A percentile compares a stretch with the other conserved stretches of the same genome.
Conservation (phyloP, 2,888 invertebrate species). For the Rhorus exstirpatorius region DNA sequence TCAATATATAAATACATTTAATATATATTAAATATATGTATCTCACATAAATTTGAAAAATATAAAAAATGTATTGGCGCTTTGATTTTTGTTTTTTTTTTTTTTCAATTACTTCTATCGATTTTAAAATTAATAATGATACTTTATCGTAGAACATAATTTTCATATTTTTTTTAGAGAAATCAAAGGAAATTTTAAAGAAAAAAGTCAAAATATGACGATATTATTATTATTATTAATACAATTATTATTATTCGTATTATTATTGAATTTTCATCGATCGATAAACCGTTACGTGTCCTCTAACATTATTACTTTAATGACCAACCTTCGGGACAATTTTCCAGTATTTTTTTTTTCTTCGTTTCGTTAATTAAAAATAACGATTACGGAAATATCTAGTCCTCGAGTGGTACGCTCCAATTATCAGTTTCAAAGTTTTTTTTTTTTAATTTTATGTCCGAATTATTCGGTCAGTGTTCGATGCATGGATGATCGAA, state of each 20-base stretch:
- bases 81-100: too few relatives aligned
- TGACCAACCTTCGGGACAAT: slow-evolving; percentile 34
- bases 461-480: slow-evolving; percentile 47
- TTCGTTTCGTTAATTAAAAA: neutral
- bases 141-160: too few relatives aligned
- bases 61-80: too few relatives aligned
- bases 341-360: neutral
- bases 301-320: slow-evolving; percentile 10
- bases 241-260: too few relatives aligned
- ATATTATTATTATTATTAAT: too few relatives aligned
- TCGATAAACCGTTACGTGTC: slow-evolving; percentile 19
- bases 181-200: too few relatives aligned
- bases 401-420: slow-evolving; percentile 47
- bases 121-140: too few relatives aligned
- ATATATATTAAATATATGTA: too few relatives aligned
- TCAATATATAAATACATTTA: too few relatives aligned
- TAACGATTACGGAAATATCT: slow-evolving; percentile 40
- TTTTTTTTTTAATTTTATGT: slow-evolving; percentile 11
- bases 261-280: neutral
- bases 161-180: neutral
- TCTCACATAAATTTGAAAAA: too few relatives aligned
- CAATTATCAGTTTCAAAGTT: slow-evolving; percentile 49
- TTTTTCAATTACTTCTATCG: too few relatives aligned
- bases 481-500: slow-evolving; percentile 63
- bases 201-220: too few relatives aligned